Evolutionary conservation across 2,888 invertebrate species (phyloP), one percentile per base, ranked within the genome.

Genomic region (Drosophila borborema): DNA sequence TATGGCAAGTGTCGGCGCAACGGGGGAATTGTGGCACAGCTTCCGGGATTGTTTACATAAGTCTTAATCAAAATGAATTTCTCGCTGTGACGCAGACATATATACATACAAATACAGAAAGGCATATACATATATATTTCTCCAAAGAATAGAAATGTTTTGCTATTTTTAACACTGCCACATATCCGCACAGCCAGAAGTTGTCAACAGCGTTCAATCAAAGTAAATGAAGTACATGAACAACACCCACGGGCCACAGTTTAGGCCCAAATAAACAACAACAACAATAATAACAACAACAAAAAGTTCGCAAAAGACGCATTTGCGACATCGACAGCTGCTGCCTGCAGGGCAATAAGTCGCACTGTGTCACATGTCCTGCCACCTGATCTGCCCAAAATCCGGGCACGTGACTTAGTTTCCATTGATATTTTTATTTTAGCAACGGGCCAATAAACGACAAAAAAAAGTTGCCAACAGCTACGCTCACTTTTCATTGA

Each of bases 131-230:
- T 81, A 40, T 55, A 72, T 81, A 75, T 81, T 69, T 81, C 69
- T 64, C 18, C 18, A 55, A 38, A 40, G 71, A 62, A 78, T 62
- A 72, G 40, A 63, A 36, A 40, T 62, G 46, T 36, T 40, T 7
- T 38, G 72, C 72, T 85, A 74, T 79, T 72, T 74, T 76, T 82
- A 80, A 78, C 56, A 63, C 72, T 60, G 12, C 12, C 64, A 23
- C 49, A 48, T 43, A 64, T 58, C 49, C 31, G 18, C 41, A 55
- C 41, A 54, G 36, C 31, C 53, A 58, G 36, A 38, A n/a, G 60
- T 41, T 78, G 78, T 78, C 74, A 78, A 72, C 66, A 80, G 53
- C 85, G 74, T 82, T 87, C 86, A 85, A 86, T 85, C 85, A 85
- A 71, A 69, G 55, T 59, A 65, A 71, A 59, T 58, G 61, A 69